Conservation (phyloP, 2,888 invertebrate species). For the Dione juno region DNA sequence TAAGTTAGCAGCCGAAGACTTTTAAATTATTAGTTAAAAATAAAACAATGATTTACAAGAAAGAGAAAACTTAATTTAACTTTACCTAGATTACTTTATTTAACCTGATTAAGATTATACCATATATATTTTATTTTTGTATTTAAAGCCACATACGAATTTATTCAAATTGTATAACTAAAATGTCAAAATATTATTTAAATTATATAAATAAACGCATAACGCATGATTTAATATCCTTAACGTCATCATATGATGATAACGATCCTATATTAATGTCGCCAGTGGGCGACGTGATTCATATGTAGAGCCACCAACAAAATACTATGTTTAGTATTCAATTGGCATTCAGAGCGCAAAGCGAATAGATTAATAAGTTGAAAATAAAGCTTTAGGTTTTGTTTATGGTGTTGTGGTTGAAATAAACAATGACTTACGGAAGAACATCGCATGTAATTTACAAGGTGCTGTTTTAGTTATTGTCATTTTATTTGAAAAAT, state of each 20-base stretch:
- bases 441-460: slow-evolving; percentile 56
- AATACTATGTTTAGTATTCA: slow-evolving; percentile 40
- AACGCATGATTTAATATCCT: slow-evolving; percentile 27
- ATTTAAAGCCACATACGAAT: neutral
- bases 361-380: slow-evolving; percentile 17
- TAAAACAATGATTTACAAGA: too few species aligned
- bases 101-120: too few species aligned
- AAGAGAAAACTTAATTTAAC: too few species aligned
- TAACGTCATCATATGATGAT: slow-evolving; percentile 34
- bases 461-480: slow-evolving; percentile 35
- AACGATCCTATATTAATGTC: slow-evolving; percentile 24
- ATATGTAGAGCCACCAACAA: slow-evolving; percentile 18
- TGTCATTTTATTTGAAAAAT: neutral
- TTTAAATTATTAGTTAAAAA: too few species aligned
- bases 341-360: slow-evolving; percentile 22
- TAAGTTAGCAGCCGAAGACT: too few species aligned
- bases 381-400: neutral
- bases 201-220: slow-evolving; percentile 4
- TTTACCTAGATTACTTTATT: too few species aligned
- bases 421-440: slow-evolving; percentile 60
- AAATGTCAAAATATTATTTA: slow-evolving; percentile 7
- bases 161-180: neutral
- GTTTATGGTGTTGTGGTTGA: slow-evolving; percentile 15
- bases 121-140: too few species aligned
- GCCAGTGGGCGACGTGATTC: slow-evolving; percentile 42